phyloP scores from a whole-genome alignment of 2,113 vertebrate species.

The Heptranchias perlo region DNA sequence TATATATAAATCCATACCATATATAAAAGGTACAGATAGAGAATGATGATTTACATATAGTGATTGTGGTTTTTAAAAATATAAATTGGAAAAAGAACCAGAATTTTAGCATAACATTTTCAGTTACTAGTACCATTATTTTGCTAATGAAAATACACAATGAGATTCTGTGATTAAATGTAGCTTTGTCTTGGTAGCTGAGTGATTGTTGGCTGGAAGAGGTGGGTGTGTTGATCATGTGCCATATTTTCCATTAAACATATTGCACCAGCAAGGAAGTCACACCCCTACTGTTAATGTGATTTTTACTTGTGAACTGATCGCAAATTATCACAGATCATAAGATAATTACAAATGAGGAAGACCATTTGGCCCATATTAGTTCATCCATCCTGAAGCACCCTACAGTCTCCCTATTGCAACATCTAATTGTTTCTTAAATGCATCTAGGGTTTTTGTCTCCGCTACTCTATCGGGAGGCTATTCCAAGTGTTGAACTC shows the following conservation, averaged over 20 bases:
- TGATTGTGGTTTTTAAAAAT: background rate
- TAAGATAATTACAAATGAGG: background rate
- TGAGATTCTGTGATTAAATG: background rate
- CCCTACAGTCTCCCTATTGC: background rate
- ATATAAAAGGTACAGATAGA: background rate
- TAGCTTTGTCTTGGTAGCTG: background rate
- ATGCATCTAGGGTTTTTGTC: background rate
- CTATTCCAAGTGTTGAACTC: background rate
- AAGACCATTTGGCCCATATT: background rate
- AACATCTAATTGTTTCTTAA: background rate
- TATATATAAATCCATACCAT: background rate
- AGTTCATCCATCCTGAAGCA: background rate
- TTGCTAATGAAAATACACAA: background rate
- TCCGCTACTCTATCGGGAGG: background rate
- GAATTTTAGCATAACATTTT: too few species aligned
- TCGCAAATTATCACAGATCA: background rate
- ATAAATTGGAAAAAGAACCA: background rate
- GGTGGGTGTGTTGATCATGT: too few species aligned
- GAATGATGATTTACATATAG: too few species aligned
- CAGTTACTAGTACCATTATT: background rate
- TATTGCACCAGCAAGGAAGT: background rate
- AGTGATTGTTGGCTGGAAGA: too few species aligned
- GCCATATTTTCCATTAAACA: background rate
- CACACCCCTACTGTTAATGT: background rate
- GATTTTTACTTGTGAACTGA: background rate